Evolutionary conservation across 2,797 vertebrate genomes (phyloP), one percentile per base, ranked within the genome.

Genomic region (Amphiprion clarkii): DNA sequence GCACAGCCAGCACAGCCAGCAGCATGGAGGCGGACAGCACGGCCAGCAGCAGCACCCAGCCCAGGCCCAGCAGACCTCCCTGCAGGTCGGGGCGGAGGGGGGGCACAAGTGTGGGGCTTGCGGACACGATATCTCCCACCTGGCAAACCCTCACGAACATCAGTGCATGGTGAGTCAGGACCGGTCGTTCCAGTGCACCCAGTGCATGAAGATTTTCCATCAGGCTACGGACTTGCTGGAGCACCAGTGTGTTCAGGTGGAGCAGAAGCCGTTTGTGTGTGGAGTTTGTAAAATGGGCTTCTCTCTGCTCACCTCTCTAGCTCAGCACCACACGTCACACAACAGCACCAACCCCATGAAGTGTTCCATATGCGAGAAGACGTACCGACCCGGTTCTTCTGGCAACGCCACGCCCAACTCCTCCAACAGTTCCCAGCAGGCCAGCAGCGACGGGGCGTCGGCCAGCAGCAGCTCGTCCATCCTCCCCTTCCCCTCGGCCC

Each of bases 201-300:
- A 99, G 94, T 99, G 98, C 87, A 94, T 99, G 90, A 99, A 99
- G 95, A 97, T 99, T 82, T 99, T 99, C 87, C 97, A 99, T 85
- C 98, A 99, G 91, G 98, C 98, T 13, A 99, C 98, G 0, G 98
- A 99, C 74, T 92, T 99, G 31, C 93, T 99, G 1, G 98, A 99
- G 67, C 98, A 99, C 88, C 98, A 99, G 95, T 99, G 98, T 9
- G 96, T 98, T 67, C 98, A 99, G 91, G 97, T 97, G 51, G 98
- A 99, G 85, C 98, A 99, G 94, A 99, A 99, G 89, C 98, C 98
- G 2, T 99, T 99, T 1, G 98, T 99, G 33, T 99, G 98, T 0
- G 98, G 98, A 0, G 97, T 99, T 53, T 99, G 98, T 82, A 99
- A 99, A 92, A 99, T 99, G 98, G 98, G 98, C 57, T 99, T 99